Percentiles rank a stretch among this genome's conserved stretches.
These are phyloP conservation scores for Druon quercuslanigerum DNA, from an alignment of 1,140 invertebrate species.

Conservation along the genomic window DNA sequence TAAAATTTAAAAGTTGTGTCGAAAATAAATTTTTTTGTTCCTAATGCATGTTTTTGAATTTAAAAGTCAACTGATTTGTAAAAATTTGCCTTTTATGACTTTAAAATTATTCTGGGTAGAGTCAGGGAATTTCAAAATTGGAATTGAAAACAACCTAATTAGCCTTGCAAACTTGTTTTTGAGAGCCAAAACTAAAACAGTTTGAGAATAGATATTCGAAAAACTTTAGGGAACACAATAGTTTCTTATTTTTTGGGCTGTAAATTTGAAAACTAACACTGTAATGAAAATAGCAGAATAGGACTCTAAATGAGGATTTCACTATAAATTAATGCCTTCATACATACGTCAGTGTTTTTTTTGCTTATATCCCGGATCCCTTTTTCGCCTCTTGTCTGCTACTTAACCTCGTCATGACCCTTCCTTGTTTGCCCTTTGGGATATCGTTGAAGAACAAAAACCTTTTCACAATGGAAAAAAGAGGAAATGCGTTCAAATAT, in stretches of 20 bases:
- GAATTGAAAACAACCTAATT: too few relatives aligned
- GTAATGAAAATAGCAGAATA: not conserved
- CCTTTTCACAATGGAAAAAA: constrained; percentile 25
- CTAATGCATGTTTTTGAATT: too few relatives aligned
- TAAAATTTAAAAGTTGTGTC: too few relatives aligned
- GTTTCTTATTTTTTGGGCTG: not conserved
- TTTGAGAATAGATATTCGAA: too few relatives aligned
- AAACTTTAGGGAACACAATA: too few relatives aligned
- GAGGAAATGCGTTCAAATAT: constrained; percentile 10
- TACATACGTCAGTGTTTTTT: not conserved
- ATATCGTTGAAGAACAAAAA: constrained; percentile 17
- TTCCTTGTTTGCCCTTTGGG: constrained; percentile 28
- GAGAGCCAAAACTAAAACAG: too few relatives aligned
- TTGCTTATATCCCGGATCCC: not conserved
- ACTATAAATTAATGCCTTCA: constrained; percentile 30
- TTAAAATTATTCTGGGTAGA: too few relatives aligned
- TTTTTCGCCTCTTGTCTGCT: constrained; percentile 24
- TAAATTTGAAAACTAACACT: not conserved
- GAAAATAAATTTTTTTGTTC: too few relatives aligned
- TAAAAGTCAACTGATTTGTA: too few relatives aligned
- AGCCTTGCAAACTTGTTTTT: too few relatives aligned
- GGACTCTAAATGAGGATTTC: constrained; percentile 15
- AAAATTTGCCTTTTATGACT: too few relatives aligned
- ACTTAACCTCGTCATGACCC: constrained; percentile 30
- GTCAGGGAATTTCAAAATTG: too few relatives aligned